Base-by-base conservation (phyloP, 1,140 invertebrate species). In the Lucilia cuprina region DNA sequence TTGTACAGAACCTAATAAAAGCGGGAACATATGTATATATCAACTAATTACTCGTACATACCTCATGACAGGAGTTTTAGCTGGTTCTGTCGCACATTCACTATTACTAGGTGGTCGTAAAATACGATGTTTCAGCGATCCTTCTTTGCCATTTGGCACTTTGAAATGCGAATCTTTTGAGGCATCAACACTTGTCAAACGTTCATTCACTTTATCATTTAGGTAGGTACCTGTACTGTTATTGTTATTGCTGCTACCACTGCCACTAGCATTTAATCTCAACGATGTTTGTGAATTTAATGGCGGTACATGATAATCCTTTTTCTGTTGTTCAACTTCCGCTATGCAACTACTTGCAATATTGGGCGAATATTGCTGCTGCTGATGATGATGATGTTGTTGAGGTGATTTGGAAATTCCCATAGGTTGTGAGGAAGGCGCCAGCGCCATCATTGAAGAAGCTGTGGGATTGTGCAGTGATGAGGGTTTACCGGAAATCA, bases 131-230 rank as follows among this genome's bases (percentile, higher is more conserved):
- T 92, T 92, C 78, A 92, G 86, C 0, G 92, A 92, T 5, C 92
- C 92, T 84, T 92, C 92, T 84, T 92, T 92, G 1, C 92, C 92
- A 17, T 87, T 91, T 19, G 92, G 92, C 50, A 92, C 89, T 86
- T 92, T 92, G 84, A 92, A 92, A 25, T 80, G 82, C 4, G 83
- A 84, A 14, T 83, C 82, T 12, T 78, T 82, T 19, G 49, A 65
- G 13, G 50, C 70, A 10, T 84, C 83, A 14, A 49, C 30, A 17
- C 30, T 41, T 3, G 74, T 19, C 30, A 70, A 21, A 70, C 65
- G 65, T 70, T 75, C 82, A 60, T 74, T 84, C 55, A 83, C 85
- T 80, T 85, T 85, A 13, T 82, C 80, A 75, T 84, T 83, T 2
- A 85, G 21, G 25, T 84, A 85, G 35, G 83, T 84, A n/a, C 83